Conservation (phyloP, 2,888 invertebrate species). For the Tetranychus piercei region DNA sequence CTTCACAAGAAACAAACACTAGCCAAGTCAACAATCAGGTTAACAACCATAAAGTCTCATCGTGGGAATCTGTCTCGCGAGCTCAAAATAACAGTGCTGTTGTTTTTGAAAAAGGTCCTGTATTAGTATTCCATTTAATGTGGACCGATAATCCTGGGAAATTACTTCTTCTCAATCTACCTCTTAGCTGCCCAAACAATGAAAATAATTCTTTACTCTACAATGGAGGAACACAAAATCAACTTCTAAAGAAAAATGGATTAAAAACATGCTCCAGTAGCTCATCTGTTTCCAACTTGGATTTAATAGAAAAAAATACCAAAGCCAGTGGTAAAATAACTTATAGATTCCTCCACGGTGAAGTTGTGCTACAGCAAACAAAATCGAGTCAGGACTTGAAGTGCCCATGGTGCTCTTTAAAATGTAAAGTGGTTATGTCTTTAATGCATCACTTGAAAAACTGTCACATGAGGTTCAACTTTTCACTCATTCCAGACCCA, state of each 20-base stretch:
- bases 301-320: conserved; percentile 11
- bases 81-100: conserved; percentile 39
- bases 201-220: background rate
- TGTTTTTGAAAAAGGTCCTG: conserved; percentile 53
- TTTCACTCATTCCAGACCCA: conserved; percentile 51
- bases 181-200: background rate
- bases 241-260: background rate
- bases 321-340: conserved; percentile 31
- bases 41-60: conserved; percentile 51
- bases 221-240: background rate
- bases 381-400: conserved; percentile 77
- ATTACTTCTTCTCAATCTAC: background rate
- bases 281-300: background rate
- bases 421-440: conserved; percentile 68
- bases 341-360: conserved; percentile 88
- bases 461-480: conserved; percentile 80
- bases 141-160: conserved; percentile 38
- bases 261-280: background rate
- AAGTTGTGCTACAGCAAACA: conserved; percentile 81
- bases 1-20: conserved; percentile 19
- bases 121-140: conserved; percentile 60
- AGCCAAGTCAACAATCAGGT: conserved; percentile 28
- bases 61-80: conserved; percentile 48
- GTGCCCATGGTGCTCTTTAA: conserved; percentile 88
- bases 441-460: conserved; percentile 78